Evolutionary conservation across 2,888 invertebrate species (phyloP).

Genomic region (Cylindroiulus punctatus): DNA sequence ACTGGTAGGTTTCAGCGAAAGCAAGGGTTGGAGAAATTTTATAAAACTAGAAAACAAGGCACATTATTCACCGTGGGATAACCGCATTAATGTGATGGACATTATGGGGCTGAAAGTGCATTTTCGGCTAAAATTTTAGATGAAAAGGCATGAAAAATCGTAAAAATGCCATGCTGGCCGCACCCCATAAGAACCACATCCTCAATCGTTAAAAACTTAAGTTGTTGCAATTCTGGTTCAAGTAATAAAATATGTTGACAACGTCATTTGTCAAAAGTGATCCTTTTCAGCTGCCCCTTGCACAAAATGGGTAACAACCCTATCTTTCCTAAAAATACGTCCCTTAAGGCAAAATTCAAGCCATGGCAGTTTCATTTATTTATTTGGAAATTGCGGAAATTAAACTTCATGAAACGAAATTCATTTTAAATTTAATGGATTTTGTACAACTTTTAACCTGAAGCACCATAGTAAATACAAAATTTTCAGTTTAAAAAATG

Average conservation of each 20-base stretch:
- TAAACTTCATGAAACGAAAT: too few relatives aligned
- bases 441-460: too few relatives aligned
- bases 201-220: background rate
- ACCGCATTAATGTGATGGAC: background rate
- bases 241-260: constrained; percentile 14
- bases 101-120: background rate
- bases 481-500: too few relatives aligned
- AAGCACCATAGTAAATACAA: too few relatives aligned
- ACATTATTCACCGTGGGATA: background rate
- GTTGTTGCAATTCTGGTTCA: constrained; percentile 25
- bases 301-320: background rate
- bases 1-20: too few relatives aligned
- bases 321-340: background rate
- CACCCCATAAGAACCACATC: constrained; percentile 13
- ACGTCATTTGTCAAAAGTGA: background rate
- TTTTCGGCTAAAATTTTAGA: background rate
- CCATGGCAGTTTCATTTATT: too few relatives aligned
- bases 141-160: background rate
- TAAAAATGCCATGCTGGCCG: background rate
- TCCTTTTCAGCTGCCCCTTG: background rate
- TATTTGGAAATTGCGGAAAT: too few relatives aligned
- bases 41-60: too few relatives aligned
- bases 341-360: too few relatives aligned
- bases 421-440: too few relatives aligned
- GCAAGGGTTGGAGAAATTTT: too few relatives aligned